Percentiles rank a stretch among this genome's conserved stretches.
phyloP scores from a whole-genome alignment of 2,888 invertebrate species.

The Desoria tigrina region DNA sequence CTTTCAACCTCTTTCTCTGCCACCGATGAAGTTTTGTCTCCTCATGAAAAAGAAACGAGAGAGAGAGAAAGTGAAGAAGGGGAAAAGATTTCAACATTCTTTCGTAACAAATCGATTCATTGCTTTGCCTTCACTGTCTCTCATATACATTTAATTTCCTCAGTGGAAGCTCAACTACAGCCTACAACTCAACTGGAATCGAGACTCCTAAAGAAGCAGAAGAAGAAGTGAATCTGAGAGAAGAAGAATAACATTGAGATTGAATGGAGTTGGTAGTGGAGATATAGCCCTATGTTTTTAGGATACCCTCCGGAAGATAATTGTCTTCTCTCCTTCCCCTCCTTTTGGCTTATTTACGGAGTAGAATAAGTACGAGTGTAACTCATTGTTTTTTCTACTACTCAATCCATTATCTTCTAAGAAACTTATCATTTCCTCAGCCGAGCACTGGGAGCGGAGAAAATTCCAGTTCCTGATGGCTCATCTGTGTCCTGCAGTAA shows the following conservation, averaged over 20 bases:
- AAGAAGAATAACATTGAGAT: too few relatives aligned
- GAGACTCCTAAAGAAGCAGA: neutral
- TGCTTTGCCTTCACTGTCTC: constrained; percentile 5
- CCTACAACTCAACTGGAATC: neutral
- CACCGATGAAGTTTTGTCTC: too few relatives aligned
- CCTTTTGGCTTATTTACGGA: neutral
- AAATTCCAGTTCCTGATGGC: too few relatives aligned
- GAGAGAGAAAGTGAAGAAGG: neutral
- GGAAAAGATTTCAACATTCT: neutral
- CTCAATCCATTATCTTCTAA: neutral
- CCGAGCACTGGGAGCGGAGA: too few relatives aligned
- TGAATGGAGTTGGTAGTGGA: too few relatives aligned
- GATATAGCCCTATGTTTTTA: too few relatives aligned
- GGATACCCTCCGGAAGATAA: neutral
- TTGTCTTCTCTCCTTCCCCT: neutral
- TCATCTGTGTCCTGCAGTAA: too few relatives aligned
- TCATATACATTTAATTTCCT: neutral
- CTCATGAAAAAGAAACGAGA: neutral
- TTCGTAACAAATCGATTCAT: constrained; percentile 1
- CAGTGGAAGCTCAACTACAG: neutral
- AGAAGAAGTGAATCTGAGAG: neutral
- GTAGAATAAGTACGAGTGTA: neutral
- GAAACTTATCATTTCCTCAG: neutral
- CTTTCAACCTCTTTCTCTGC: too few relatives aligned
- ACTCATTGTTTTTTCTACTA: neutral